Evolutionary conservation across 2,888 invertebrate genomes (phyloP).

Genomic region (Papilio protenor): DNA sequence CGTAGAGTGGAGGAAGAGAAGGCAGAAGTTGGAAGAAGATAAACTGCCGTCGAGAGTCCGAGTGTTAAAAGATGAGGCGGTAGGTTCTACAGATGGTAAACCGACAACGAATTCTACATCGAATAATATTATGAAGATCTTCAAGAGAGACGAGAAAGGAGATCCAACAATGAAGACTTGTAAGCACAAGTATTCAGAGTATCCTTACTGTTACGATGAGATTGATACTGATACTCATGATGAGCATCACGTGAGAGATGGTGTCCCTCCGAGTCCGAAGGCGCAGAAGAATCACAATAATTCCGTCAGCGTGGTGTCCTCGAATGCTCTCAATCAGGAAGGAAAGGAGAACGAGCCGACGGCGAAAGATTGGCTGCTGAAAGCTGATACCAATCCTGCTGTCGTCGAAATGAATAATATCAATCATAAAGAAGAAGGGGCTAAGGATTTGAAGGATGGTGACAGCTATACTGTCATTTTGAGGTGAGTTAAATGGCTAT

Average conservation of each 20-base stretch:
- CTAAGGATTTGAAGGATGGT: slow-evolving; percentile 82
- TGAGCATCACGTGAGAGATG: slow-evolving; percentile 82
- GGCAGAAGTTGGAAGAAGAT: slow-evolving; percentile 87
- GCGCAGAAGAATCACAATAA: slow-evolving; percentile 76
- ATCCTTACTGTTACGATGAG: slow-evolving; percentile 94
- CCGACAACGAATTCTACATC: slow-evolving; percentile 75
- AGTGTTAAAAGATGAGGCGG: slow-evolving; percentile 88
- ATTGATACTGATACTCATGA: slow-evolving; percentile 90
- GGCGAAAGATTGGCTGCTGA: slow-evolving; percentile 76
- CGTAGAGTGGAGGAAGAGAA: slow-evolving; percentile 91
- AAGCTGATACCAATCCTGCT: slow-evolving; percentile 66
- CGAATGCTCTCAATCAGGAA: slow-evolving; percentile 72
- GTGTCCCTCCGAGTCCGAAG: slow-evolving; percentile 75
- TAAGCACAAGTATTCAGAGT: slow-evolving; percentile 95
- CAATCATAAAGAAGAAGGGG: slow-evolving; percentile 74
- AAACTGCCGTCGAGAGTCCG: slow-evolving; percentile 87
- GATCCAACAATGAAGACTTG: slow-evolving; percentile 88
- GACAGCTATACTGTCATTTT: slow-evolving; percentile 92
- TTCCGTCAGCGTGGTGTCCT: slow-evolving; percentile 78
- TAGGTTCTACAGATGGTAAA: slow-evolving; percentile 71
- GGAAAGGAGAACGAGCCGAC: slow-evolving; percentile 73
- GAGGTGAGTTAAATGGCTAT: slow-evolving; percentile 66
- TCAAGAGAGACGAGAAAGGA: slow-evolving; percentile 73
- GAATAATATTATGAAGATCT: slow-evolving; percentile 74
- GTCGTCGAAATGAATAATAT: slow-evolving; percentile 81